Evolutionary conservation across 2,888 invertebrate genomes (phyloP), one percentile per base, ranked within the genome.

Genomic region (Ochropacha duplaris): DNA sequence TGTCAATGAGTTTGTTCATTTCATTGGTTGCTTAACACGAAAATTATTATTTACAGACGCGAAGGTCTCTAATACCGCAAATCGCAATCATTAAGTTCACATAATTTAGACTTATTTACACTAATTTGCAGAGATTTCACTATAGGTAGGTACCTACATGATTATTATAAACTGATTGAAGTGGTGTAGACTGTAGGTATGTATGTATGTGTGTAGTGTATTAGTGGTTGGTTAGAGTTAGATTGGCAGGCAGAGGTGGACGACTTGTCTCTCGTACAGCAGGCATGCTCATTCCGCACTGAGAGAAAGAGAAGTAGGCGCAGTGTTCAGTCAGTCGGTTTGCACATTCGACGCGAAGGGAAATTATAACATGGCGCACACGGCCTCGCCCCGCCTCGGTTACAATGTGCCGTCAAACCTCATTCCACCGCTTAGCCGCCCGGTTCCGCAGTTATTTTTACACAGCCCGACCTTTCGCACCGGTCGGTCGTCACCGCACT

Each of bases 361-460:
- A 92, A 92, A 92, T 91, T 91, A 92, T 91, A 91, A 89, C 84
- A 90, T 88, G 90, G 91, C 91, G 90, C 89, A 89, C 84, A 86
- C 88, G 87, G 87, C 86, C 89, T 90, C 90, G 90, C 87, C 90
- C 91, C 92, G 90, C 92, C 91, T 90, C 86, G 79, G 84, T 87
- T 88, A 91, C 91, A 90, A 87, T 90, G 90, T 88, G 90, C 90
- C 90, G 91, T 91, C 92, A 90, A 92, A 91, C 90, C 90, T 91
- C 92, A 91, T 91, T 91, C 92, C 92, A 88, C 86, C 84, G 88
- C 87, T 89, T 89, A 88, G 90, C 88, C 85, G 90, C 90, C 85
- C 87, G 88, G 88, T 92, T 91, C 91, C 92, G 92, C 91, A 90
- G 91, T 91, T 92, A 92, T 92, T 92, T 92, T 92, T 92, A 92